Base-by-base conservation (phyloP, 2,888 invertebrate genomes). In the Ochropleura leucogaster region DNA sequence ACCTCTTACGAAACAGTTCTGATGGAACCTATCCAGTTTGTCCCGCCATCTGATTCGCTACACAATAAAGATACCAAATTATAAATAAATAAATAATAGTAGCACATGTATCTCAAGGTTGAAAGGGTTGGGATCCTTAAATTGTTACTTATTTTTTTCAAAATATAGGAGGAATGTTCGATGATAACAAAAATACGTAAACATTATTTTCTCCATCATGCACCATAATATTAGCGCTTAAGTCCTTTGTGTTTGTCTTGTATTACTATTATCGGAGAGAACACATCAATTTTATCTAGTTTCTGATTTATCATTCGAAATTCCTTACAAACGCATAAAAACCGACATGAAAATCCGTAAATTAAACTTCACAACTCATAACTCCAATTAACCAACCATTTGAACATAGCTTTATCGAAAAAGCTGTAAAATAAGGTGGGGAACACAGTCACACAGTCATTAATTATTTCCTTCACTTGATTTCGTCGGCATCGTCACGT, bases 341-440 rank as follows among this genome's bases (percentile, higher is more conserved):
- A 44, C 14, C n/a, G n/a, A 10, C 7, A 70, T 9, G 5, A 30
- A 5, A 10, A 30, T 10, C 16, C n/a, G 30, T 46, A 72, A 72
- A 72, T 40, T 46, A 44, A 49, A n/a, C 16, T n/a, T 40, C 14
- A 44, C 0, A 18, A 47, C 30, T 30, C 57, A 9, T 59, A 65
- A 14, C 47, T 20, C 40, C 49, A 57, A 49, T 64, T 64, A 64
- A 74, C 16, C 46, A 44, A 16, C 74, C 30, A 74, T 46, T 74
- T 59, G 14, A n/a, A n/a, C n/a, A 30, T 30, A 14, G 44, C 55
- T 55, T 65, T 60, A 10, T 12, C 42, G n/a, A 64, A 20, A 6
- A 30, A 42, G 46, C n/a, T 42, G 66, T 66, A 49, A 72, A 59
- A 60, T n/a, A 75, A 73, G 51, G 63, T 66, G 53, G 70, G 64